Evolutionary conservation across 2,888 invertebrate genomes (phyloP), one percentile per base, ranked within the genome.

Genomic region (Pherbina coryleti): DNA sequence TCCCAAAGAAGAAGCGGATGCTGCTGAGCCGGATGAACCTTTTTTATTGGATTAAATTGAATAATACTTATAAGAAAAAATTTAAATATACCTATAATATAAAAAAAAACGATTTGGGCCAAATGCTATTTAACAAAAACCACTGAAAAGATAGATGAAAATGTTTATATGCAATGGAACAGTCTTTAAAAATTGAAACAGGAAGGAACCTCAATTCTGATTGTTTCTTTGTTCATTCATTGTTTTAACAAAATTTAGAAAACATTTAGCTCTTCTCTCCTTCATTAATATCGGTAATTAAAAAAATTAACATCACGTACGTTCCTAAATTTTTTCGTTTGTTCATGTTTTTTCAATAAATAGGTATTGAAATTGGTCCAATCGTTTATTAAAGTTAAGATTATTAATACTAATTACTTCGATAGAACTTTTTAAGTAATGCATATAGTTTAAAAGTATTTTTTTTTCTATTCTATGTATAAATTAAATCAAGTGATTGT

Each of bases 21-120:
- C 78, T 74, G 79, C 79, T 37, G 82, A 82, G 74, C 73, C 80
- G 19, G 80, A 82, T 22, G 82, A 83, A 77, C 81, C 81, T 76
- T 83, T 80, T 79, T 77, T 83, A 28, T 77, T 83, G 71, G 82
- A 44, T 83, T 79, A 80, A 55, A 53, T 71, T 31, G 17, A 71
- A 73, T 22, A 60, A 9, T 55, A 55, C 22, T 31, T 17, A 11
- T 44, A 44, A 44, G 11, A 11, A 44, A 44, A 44, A 44, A 44
- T 44, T n/a, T n/a, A n/a, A n/a, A n/a, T n/a, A n/a, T n/a, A n/a
- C n/a, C n/a, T 44, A 44, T 7, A 37, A 7, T 37, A 37, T 37
- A 37, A 11, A 44, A 44, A 11, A 70, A 31, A n/a, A 71, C 34
- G 11, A 17, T 71, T 17, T 19, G 1, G 55, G 31, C 28, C 37